phyloP scores from a whole-genome alignment of 2,113 vertebrate genomes.

The Guaruba guarouba region DNA sequence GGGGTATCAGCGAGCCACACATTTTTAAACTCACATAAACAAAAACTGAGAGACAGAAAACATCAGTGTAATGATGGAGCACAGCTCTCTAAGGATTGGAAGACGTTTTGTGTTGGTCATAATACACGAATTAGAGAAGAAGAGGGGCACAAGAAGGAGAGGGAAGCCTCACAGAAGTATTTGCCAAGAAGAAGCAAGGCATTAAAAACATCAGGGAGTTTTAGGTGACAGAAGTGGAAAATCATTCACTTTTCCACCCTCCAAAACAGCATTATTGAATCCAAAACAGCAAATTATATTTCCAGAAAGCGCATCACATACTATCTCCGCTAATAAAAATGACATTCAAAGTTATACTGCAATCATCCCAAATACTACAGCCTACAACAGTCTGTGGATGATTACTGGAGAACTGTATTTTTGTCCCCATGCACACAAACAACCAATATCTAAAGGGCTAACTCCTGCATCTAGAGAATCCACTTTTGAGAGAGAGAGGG shows the following conservation, averaged over 20 bases:
- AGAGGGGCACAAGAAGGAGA: neutral
- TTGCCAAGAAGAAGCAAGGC: neutral
- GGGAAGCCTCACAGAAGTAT: neutral
- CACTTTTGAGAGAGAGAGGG: neutral
- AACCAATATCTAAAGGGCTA: neutral
- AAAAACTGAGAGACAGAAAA: conserved; percentile 33
- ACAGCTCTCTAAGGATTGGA: neutral
- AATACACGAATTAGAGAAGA: conserved; percentile 43
- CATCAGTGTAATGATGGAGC: conserved; percentile 8
- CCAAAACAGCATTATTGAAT: neutral
- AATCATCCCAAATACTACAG: conserved; percentile 19
- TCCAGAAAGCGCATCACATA: neutral
- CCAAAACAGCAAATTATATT: conserved; percentile 20
- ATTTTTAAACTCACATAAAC: conserved; percentile 29
- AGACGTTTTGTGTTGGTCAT: conserved; percentile 39
- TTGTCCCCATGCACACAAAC: neutral
- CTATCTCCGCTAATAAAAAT: conserved; percentile 8
- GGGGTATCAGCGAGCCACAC: neutral
- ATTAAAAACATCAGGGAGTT: conserved; percentile 3
- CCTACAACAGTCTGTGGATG: neutral
- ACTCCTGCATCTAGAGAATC: neutral
- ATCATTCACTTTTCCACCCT: neutral
- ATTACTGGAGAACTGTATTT: neutral
- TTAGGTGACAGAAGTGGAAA: conserved; percentile 34
- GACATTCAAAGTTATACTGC: conserved; percentile 17